A percentile compares a stretch with the other conserved stretches of the same genome.
Conservation (phyloP, 2,113 vertebrate genomes). For the Herpetotheres cachinnans region DNA sequence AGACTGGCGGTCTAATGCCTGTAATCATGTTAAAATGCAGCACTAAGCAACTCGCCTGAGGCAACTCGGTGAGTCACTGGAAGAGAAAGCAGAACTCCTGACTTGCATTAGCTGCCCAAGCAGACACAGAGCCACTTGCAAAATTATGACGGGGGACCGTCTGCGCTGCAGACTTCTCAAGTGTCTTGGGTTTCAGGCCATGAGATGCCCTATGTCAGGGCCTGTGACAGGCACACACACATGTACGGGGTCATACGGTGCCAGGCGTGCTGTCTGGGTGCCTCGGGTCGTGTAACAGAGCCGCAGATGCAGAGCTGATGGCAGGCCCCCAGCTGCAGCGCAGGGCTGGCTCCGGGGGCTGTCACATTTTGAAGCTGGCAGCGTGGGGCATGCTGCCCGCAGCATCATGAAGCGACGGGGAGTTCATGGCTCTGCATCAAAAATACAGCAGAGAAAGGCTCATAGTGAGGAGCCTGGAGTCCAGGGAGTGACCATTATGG, state of each 20-base stretch:
- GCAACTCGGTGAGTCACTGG: conserved; percentile 14
- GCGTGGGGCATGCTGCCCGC: accelerated
- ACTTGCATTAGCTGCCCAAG: not conserved
- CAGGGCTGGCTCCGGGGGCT: accelerated
- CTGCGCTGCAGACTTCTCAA: accelerated
- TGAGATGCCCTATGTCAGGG: not conserved
- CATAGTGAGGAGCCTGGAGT: not conserved
- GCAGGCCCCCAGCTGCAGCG: not conserved
- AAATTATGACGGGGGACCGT: not conserved
- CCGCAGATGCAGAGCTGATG: not conserved
- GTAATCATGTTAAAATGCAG: conserved; percentile 42
- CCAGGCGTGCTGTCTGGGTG: not conserved
- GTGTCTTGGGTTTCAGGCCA: not conserved
- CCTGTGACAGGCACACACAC: not conserved
- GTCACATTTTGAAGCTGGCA: not conserved
- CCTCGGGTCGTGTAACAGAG: not conserved
- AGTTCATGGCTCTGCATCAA: not conserved
- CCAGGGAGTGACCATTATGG: not conserved
- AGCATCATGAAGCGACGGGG: accelerated
- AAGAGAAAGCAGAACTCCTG: conserved; percentile 36
- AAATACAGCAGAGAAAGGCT: not conserved
- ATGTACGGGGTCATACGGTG: not conserved
- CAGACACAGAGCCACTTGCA: not conserved
- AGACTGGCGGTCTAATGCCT: conserved; percentile 19
- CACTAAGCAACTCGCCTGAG: conserved; percentile 7